Conservation (phyloP, 2,888 invertebrate genomes). For the Clistopyga incitator region DNA sequence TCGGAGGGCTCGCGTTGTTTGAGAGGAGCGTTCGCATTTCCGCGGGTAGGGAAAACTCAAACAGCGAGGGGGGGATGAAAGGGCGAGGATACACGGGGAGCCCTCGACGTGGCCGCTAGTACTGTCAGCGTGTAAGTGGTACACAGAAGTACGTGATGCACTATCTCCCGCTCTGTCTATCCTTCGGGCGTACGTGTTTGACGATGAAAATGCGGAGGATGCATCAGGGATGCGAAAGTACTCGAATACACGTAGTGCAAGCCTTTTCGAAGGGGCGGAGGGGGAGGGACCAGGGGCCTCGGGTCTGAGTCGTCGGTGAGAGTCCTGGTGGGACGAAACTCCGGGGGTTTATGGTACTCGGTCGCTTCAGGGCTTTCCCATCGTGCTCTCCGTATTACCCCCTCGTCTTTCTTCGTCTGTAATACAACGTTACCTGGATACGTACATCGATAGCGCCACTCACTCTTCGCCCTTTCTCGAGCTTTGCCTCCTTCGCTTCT, state of each 20-base stretch:
- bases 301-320: conserved; percentile 14
- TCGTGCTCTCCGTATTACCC: conserved; percentile 26
- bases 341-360: conserved; percentile 33
- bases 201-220: conserved; percentile 25
- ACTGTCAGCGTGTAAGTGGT: conserved; percentile 26
- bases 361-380: conserved; percentile 23
- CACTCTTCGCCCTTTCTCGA: conserved; percentile 37
- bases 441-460: conserved; percentile 46
- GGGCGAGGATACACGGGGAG: not conserved
- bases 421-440: conserved; percentile 28
- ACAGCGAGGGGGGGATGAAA: not conserved
- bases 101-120: conserved; percentile 2
- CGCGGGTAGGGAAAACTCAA: conserved; percentile 20
- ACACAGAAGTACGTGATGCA: conserved; percentile 8
- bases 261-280: conserved; percentile 4
- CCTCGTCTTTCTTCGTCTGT: conserved; percentile 22
- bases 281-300: not conserved
- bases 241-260: conserved; percentile 13
- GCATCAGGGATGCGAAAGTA: not conserved
- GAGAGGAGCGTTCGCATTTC: not conserved
- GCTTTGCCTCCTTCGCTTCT: conserved; percentile 30
- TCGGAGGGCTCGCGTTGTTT: not conserved
- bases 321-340: conserved; percentile 35
- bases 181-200: not conserved
- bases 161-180: not conserved